Evolutionary conservation across 2,113 vertebrate genomes (phyloP), one percentile per base, ranked within the genome.

Genomic region (Physeter macrocephalus): DNA sequence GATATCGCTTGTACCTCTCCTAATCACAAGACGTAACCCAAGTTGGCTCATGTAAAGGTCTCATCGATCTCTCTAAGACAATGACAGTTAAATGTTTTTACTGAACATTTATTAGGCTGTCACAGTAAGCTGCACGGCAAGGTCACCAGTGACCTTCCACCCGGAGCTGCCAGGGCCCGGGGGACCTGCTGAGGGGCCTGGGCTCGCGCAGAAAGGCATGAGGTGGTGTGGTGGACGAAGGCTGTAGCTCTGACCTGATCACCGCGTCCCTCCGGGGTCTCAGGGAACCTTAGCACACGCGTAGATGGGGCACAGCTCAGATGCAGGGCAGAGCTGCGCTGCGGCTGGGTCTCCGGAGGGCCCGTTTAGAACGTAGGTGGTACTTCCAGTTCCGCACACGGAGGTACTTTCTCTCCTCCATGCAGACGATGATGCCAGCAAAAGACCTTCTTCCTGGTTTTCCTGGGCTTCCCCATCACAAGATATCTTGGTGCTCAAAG

Each of bases 321-420:
- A 7, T 0, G 3, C 43, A 66, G 21, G 31, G 14, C 5, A 9
- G 36, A 61, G 29, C 36, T 15, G 8, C 2, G 1, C 17, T 29
- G 9, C 5, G 5, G 27, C 15, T 9, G 17, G 25, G 1, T 59
- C 49, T 61, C 41, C 25, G 46, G 25, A 29, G 41, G 13, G 59
- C 18, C 34, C 1, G 4, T 67, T 20, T 66, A 62, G 34, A 49
- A 18, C 27, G 1, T 4, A 34, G 21, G 27, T 31, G 52, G 52
- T 52, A 17, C 52, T 52, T 52, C 52, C 52, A 18, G 52, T 52
- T 57, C 54, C 54, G 6, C 74, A 34, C 54, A 18, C 2, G 9
- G 29, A 43, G 46, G 2, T 23, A 5, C 36, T 80, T 77, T 80
- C 89, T 71, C 9, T 31, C 80, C 64, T 86, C 49, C n/a, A 7